Conservation (phyloP, 2,113 vertebrate genomes). For the Indri indri region DNA sequence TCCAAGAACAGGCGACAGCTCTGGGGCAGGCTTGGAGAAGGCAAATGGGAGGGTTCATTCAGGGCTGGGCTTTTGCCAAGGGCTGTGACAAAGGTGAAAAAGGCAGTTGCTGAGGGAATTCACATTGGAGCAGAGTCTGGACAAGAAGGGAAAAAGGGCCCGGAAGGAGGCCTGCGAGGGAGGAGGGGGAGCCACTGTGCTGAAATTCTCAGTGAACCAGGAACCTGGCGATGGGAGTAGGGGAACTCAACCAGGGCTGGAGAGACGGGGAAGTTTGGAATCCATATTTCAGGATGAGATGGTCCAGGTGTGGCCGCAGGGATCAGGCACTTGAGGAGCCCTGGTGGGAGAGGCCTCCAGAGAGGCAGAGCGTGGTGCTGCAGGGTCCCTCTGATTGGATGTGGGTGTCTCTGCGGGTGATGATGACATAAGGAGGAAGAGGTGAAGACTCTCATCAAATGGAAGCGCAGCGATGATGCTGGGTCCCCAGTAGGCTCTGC, state of each 20-base stretch:
- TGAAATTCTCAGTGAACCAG: neutral
- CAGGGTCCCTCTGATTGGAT: neutral
- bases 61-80: neutral
- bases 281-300: neutral
- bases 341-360: neutral
- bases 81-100: neutral
- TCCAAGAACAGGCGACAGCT: neutral
- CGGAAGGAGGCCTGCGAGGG: neutral
- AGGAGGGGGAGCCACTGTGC: accelerated
- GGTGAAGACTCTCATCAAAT: neutral
- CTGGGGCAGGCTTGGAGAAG: neutral
- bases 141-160: neutral
- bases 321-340: neutral
- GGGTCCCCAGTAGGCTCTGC: neutral
- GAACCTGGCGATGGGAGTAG: accelerated
- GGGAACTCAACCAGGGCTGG: neutral
- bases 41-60: neutral
- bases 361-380: accelerated
- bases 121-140: neutral
- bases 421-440: neutral
- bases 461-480: accelerated
- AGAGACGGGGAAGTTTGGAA: neutral
- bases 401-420: neutral
- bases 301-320: neutral
- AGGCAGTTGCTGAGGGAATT: neutral